Conservation (phyloP, 2,888 invertebrate species). For the Orgyia antiqua region DNA sequence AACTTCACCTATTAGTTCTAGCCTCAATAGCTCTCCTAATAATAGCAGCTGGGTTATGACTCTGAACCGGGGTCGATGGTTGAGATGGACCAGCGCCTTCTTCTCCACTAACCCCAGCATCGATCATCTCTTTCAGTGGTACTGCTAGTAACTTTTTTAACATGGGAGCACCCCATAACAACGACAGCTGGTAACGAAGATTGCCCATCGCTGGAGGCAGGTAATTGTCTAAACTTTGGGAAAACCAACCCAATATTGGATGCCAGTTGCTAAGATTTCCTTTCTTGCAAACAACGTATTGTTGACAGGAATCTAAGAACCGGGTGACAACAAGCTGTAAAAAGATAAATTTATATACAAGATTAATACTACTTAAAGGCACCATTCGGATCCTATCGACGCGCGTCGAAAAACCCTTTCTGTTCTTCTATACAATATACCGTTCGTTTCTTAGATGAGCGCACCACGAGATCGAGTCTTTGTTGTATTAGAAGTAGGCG, state of each 20-base stretch:
- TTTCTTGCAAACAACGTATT: constrained; percentile 93
- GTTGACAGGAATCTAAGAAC: constrained; percentile 92
- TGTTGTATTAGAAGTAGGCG: too few relatives aligned
- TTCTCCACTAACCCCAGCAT: constrained; percentile 56
- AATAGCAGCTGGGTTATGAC: constrained; percentile 62
- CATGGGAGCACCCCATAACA: constrained; percentile 81
- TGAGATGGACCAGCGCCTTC: constrained; percentile 77
- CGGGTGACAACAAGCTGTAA: constrained; percentile 88
- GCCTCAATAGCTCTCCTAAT: constrained; percentile 70
- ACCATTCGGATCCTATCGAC: too few relatives aligned
- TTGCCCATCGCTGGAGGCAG: constrained; percentile 85
- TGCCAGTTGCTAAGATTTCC: constrained; percentile 98
- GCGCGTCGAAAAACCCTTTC: too few relatives aligned
- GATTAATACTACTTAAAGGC: neutral
- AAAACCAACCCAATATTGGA: constrained; percentile 97
- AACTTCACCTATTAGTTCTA: constrained; percentile 74
- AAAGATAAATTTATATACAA: neutral
- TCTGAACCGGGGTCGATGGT: constrained; percentile 63
- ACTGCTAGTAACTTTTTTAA: constrained; percentile 57
- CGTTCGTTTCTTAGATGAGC: too few relatives aligned
- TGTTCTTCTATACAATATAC: too few relatives aligned
- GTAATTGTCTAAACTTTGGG: constrained; percentile 83
- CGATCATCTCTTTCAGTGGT: constrained; percentile 74
- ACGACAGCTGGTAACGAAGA: constrained; percentile 82
- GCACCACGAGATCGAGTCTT: too few relatives aligned